These are phyloP conservation scores for Odontocerum albicorne DNA, from an alignment of 2,888 invertebrate species.

Conservation along the genomic window DNA sequence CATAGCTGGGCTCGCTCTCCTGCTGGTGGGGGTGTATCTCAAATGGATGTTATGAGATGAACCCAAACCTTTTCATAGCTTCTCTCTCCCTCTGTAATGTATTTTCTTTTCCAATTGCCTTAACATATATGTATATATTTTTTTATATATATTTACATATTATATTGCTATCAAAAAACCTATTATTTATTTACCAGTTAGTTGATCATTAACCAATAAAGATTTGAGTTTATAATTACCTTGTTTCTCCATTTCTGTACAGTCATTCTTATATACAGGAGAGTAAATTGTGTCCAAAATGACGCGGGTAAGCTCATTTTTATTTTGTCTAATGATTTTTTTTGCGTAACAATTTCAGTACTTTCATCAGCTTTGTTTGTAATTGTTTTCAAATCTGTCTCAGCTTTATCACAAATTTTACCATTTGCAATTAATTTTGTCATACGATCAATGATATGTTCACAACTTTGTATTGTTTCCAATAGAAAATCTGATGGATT, in stretches of 20 bases:
- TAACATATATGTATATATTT: no score
- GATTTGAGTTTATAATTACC: no score
- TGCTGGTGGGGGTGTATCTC: no score
- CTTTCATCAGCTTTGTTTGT: constrained; percentile 41
- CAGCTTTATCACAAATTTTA: constrained; percentile 39
- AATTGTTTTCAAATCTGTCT: constrained; percentile 21
- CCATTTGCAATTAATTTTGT: constrained; percentile 46
- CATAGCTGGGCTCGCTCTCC: no score
- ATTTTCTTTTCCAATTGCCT: no score
- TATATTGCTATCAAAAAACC: no score
- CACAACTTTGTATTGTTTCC: constrained; percentile 45
- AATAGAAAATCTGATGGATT: constrained; percentile 77
- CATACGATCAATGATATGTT: constrained; percentile 41
- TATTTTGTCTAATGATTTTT: constrained; percentile 53
- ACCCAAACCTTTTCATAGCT: no score
- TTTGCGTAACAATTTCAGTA: constrained; percentile 50
- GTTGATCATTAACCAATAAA: no score
- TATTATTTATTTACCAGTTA: no score
- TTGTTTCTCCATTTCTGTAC: constrained; percentile 58
- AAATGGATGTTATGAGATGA: no score
- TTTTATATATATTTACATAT: no score
- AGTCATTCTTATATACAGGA: constrained; percentile 57
- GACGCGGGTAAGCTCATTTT: constrained; percentile 53
- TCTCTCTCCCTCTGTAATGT: no score
- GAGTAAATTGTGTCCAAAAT: constrained; percentile 56